Evolutionary conservation across 2,113 vertebrate genomes (phyloP), one percentile per base, ranked within the genome.

Genomic region (Catharus bicknelli): DNA sequence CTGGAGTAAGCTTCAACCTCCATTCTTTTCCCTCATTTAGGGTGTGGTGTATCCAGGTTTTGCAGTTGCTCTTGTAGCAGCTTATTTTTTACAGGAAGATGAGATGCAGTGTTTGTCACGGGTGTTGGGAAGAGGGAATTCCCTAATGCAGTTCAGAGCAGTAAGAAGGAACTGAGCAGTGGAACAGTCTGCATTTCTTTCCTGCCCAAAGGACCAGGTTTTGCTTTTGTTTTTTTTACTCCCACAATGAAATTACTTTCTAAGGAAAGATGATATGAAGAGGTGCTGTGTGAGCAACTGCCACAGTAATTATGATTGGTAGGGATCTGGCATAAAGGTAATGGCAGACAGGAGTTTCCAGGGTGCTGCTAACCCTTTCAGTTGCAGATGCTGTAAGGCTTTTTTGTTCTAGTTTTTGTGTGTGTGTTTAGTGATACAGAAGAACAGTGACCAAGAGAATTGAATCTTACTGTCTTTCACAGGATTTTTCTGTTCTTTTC

Each of bases 1-100:
- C 95, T 97, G 96, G 96, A 97, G 96, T 97, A 95, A 95, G 80
- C 86, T 93, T 95, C 94, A 96, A 68, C 96, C 93, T 94, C 93
- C 93, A 93, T 97, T 90, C 93, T 94, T 95, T 95, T 95, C 91
- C 94, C 86, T 94, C 93, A 86, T 97, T 93, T 96, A 97, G 94
- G 96, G 92, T 95, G 88, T 97, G 96, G 93, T 96, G 62, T 96
- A 95, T 95, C 94, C 95, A 95, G 96, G 93, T 96, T 96, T 95
- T 95, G 84, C 92, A 95, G 92, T 92, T 96, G 91, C 92, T 95
- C 91, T 94, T 89, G 91, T 61, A 90, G 62, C 97, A 96, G 80
- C 95, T 83, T 26, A 73, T 83, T 93, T 97, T 95, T 90, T 87
- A 77, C 95, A 91, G 94, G 90, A 95, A 91, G 95, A 94, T 95